Evolutionary conservation across 2,797 vertebrate species (phyloP).

Genomic region (Sylvia borin): DNA sequence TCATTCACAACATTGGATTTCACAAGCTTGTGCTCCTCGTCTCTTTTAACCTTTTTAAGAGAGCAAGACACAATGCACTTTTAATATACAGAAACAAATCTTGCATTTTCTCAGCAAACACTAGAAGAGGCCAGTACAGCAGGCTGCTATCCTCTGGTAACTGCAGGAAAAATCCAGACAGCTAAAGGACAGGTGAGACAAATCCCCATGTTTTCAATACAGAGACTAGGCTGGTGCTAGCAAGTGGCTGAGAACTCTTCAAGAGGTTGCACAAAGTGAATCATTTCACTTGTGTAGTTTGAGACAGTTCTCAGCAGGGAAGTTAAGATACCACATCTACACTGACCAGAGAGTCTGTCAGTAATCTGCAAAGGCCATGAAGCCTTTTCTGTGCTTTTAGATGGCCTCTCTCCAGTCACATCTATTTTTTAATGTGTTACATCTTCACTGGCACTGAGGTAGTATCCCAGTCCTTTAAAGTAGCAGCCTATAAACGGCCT

Average conservation of each 20-base stretch:
- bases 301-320: neutral
- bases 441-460: neutral
- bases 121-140: neutral
- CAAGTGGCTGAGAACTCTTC: neutral
- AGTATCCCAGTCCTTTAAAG: neutral
- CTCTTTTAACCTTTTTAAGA: conserved; percentile 86
- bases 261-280: neutral
- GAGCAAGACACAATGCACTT: neutral
- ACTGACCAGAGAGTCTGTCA: neutral
- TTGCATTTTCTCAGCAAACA: neutral
- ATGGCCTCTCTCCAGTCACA: neutral
- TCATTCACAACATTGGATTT: conserved; percentile 92
- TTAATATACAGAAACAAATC: neutral
- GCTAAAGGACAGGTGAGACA: neutral
- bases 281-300: neutral
- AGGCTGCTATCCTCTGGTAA: neutral
- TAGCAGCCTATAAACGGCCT: neutral
- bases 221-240: neutral
- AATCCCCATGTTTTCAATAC: neutral
- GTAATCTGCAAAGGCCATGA: neutral
- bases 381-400: neutral
- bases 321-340: neutral
- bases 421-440: neutral
- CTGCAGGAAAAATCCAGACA: neutral
- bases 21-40: conserved; percentile 92